Percentiles rank a stretch among this genome's conserved stretches.
These are phyloP conservation scores for Hyla sarda DNA, from an alignment of 2,113 vertebrate species.

Conservation along the genomic window DNA sequence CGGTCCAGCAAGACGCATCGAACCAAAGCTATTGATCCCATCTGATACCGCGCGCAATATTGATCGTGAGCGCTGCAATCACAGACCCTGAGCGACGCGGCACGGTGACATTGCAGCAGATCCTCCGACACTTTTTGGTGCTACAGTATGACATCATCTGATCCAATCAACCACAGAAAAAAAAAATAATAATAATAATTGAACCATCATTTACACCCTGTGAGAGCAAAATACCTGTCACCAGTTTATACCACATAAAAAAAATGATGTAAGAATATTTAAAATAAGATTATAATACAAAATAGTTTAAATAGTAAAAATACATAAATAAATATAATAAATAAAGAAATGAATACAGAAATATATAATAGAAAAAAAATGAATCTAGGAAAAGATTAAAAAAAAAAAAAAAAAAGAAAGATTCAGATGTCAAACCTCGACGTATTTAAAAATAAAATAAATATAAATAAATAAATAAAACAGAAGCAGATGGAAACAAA, in stretches of 20 bases:
- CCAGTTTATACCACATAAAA: too few species aligned
- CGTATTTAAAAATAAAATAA: not conserved
- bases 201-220: not conserved
- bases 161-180: not conserved
- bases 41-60: not conserved
- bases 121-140: not conserved
- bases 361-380: too few species aligned
- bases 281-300: too few species aligned
- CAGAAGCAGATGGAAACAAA: constrained; percentile 9
- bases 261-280: too few species aligned
- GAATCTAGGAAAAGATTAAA: not conserved
- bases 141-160: not conserved
- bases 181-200: not conserved
- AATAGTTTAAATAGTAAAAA: too few species aligned
- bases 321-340: not conserved
- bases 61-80: not conserved
- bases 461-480: too few species aligned
- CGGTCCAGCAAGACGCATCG: not conserved
- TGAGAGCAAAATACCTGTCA: too few species aligned
- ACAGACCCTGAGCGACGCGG: not conserved
- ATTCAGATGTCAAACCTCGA: too few species aligned
- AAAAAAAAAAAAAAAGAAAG: too few species aligned
- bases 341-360: not conserved
- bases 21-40: not conserved
- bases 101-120: constrained; percentile 19